These are phyloP conservation scores for Heliornis fulica DNA, from an alignment of 2,113 vertebrate species.

Conservation along the genomic window DNA sequence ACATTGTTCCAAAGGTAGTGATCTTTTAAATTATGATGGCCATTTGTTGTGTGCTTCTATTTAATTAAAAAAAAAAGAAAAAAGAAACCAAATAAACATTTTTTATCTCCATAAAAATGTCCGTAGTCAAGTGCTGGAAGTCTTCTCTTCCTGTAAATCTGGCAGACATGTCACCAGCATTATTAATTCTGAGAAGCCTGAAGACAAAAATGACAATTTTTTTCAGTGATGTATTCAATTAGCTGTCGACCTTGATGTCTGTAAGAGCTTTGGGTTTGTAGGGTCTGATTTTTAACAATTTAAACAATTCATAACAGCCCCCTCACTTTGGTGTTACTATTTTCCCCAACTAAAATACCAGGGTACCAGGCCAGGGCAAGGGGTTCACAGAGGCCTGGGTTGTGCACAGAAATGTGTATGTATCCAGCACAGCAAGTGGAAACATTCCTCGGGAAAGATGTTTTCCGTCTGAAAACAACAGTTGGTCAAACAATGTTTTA, in stretches of 20 bases:
- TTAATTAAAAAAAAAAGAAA: too few species aligned
- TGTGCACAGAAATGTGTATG: fast-evolving
- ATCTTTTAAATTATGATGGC: neutral
- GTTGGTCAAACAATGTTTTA: neutral
- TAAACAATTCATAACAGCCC: neutral
- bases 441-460: neutral
- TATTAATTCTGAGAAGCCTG: neutral
- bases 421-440: neutral
- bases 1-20: neutral
- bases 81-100: neutral
- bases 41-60: neutral
- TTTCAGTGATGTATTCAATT: neutral
- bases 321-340: neutral
- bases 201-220: neutral
- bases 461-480: neutral
- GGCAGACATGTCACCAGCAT: neutral
- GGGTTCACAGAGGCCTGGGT: neutral
- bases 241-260: neutral
- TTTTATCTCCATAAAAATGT: neutral
- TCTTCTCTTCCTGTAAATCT: neutral
- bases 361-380: neutral
- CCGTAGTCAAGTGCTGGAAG: neutral
- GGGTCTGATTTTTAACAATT: neutral
- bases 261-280: neutral
- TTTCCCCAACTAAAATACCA: neutral